Conservation (phyloP, 2,888 invertebrate genomes). For the Drosophila colorata region DNA sequence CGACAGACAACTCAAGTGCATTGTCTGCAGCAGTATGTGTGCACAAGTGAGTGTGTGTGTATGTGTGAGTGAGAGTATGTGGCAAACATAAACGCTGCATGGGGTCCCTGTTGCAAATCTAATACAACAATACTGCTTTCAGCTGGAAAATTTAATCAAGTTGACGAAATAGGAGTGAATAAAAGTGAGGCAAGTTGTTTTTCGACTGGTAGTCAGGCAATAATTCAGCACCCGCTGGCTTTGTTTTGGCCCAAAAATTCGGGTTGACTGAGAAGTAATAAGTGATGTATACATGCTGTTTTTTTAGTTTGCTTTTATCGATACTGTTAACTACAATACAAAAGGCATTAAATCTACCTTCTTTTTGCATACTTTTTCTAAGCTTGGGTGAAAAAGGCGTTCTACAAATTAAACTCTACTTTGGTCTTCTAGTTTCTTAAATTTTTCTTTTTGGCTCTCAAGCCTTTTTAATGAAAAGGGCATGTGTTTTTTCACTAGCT, state of each 20-base stretch:
- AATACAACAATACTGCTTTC: slow-evolving; percentile 3
- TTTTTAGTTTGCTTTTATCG: too few species aligned
- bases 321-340: too few species aligned
- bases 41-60: background rate
- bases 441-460: background rate
- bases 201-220: background rate
- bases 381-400: too few species aligned
- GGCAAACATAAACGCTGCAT: slow-evolving; percentile 15
- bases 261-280: too few species aligned
- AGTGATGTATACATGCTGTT: too few species aligned
- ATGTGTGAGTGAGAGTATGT: background rate
- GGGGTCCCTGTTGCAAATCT: slow-evolving; percentile 10
- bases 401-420: too few species aligned
- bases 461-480: slow-evolving; percentile 3
- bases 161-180: background rate
- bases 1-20: slow-evolving; percentile 68
- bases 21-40: slow-evolving; percentile 40
- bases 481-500: slow-evolving; percentile 15
- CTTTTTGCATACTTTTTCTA: too few species aligned
- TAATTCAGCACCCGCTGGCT: slow-evolving; percentile 3
- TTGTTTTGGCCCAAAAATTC: too few species aligned
- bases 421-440: too few species aligned
- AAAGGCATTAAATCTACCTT: too few species aligned
- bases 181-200: background rate
- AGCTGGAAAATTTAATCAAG: slow-evolving; percentile 1